These are phyloP conservation scores for Halocynthia aurantium DNA, from an alignment of 23 tunicate species.

Conservation along the genomic window DNA sequence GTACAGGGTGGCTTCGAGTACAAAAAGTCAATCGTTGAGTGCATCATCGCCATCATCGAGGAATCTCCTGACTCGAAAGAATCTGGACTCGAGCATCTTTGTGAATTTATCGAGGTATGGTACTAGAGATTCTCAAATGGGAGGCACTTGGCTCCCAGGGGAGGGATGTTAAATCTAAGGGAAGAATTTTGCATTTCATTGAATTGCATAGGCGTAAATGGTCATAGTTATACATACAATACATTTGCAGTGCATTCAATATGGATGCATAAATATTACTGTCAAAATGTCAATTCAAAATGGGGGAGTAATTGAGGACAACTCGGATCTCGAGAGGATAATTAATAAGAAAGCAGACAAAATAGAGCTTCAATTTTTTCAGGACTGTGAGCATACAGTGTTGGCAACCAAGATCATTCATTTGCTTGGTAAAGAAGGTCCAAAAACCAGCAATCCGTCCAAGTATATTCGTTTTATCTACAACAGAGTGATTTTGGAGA, in stretches of 20 bases:
- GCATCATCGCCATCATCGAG: conserved; percentile 86
- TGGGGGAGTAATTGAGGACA: not conserved
- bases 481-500: conserved; percentile 93
- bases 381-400: conserved; percentile 98
- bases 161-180: no score
- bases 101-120: conserved; percentile 91
- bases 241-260: no score
- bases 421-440: conserved; percentile 91
- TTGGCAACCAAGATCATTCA: conserved; percentile 94
- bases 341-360: not conserved
- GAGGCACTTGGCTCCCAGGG: no score
- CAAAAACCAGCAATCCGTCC: conserved; percentile 83
- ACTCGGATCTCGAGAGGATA: not conserved
- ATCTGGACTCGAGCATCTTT: conserved; percentile 81
- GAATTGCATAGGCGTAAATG: no score
- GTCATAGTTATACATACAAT: no score
- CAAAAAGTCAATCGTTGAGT: conserved; percentile 93
- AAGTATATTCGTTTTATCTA: conserved; percentile 95
- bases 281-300: no score
- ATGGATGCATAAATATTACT: no score
- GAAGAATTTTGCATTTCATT: no score
- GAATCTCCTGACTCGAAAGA: conserved; percentile 95
- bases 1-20: conserved; percentile 90
- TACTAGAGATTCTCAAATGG: no score
- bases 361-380: not conserved